A percentile compares a stretch with the other conserved stretches of the same genome.
phyloP scores from a whole-genome alignment of 2,888 invertebrate species.

The Orthosia cruda region DNA sequence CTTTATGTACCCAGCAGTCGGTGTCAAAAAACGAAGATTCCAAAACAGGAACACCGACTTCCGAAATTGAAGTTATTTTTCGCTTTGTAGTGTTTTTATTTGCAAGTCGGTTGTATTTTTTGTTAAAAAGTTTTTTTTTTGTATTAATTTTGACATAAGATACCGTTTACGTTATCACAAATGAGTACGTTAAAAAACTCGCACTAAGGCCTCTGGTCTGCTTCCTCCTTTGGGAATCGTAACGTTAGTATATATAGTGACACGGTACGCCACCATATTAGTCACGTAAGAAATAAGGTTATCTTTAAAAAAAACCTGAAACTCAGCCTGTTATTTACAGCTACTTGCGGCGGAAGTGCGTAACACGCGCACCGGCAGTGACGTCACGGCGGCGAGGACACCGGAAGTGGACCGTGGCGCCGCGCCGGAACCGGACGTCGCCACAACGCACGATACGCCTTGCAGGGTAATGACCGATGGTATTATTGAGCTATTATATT shows the following conservation, averaged over 20 bases:
- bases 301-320: constrained; percentile 57
- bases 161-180: no score
- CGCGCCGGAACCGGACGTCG: constrained; percentile 88
- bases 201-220: no score
- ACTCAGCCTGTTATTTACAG: constrained; percentile 70
- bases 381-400: constrained; percentile 85
- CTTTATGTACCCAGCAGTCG: no score
- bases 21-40: no score
- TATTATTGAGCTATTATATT: constrained; percentile 66
- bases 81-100: no score
- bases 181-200: no score
- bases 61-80: no score
- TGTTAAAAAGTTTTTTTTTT: no score
- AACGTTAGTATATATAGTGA: no score
- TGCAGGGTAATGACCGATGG: constrained; percentile 85
- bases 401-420: constrained; percentile 87
- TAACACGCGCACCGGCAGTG: constrained; percentile 85
- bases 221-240: background rate
- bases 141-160: no score
- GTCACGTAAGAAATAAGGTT: constrained; percentile 9
- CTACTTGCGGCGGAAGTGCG: constrained; percentile 84
- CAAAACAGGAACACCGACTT: no score
- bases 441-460: constrained; percentile 83
- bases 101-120: no score
- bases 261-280: background rate